These are phyloP conservation scores for Calameuta idolon DNA, from an alignment of 2,888 invertebrate genomes.

Conservation along the genomic window DNA sequence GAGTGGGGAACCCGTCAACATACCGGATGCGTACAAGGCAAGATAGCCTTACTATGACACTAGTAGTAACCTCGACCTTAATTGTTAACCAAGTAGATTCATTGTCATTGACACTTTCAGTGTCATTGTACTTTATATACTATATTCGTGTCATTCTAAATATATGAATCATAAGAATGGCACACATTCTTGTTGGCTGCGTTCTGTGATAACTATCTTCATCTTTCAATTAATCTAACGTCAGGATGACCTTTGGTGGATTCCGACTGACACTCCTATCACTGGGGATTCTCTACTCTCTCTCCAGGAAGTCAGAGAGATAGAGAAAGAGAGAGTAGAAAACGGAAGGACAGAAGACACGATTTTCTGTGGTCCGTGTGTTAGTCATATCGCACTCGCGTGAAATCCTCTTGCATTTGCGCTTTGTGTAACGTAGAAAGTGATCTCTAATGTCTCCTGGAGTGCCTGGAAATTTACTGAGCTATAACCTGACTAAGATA, in stretches of 20 bases:
- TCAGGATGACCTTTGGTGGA: background rate
- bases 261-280: background rate
- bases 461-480: background rate
- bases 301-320: background rate
- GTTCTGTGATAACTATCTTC: background rate
- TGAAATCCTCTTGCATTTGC: background rate
- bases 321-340: too few species aligned
- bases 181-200: background rate
- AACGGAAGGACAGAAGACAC: background rate
- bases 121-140: background rate
- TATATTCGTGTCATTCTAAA: background rate
- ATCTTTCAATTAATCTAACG: background rate
- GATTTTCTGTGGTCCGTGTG: background rate
- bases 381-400: background rate
- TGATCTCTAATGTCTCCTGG: background rate
- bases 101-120: background rate
- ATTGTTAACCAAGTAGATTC: background rate
- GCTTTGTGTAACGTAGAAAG: background rate
- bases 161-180: background rate
- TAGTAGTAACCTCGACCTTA: background rate
- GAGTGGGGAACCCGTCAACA: slow-evolving; percentile 93
- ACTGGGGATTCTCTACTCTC: background rate
- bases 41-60: slow-evolving; percentile 33
- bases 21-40: slow-evolving; percentile 95
- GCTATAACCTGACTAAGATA: background rate